Conservation (phyloP, 2,797 vertebrate species). For the Percopsis omiscomaycus region DNA sequence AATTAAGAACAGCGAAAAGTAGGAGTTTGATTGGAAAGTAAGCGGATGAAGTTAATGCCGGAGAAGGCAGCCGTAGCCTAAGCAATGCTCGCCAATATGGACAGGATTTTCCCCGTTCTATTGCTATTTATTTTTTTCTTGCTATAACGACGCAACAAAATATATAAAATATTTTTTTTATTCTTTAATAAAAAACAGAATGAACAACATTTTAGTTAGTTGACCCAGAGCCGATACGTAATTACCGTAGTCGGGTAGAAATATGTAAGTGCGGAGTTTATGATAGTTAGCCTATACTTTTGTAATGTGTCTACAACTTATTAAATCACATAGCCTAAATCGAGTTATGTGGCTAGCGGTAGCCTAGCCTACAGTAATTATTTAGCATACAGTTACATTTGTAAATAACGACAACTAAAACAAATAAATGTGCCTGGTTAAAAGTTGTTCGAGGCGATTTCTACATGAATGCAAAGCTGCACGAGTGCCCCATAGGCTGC, state of each 20-base stretch:
- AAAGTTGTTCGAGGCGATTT: conserved; percentile 25
- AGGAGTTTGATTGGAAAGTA: conserved; percentile 79
- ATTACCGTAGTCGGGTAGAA: too few relatives aligned
- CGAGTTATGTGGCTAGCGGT: conserved; percentile 22
- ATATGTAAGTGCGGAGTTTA: conserved; percentile 3
- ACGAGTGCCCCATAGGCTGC: conserved; percentile 25
- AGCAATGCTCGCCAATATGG: conserved; percentile 36
- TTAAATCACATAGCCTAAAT: conserved; percentile 35
- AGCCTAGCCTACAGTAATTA: background rate
- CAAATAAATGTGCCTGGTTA: conserved; percentile 2
- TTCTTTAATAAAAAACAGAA: too few relatives aligned
- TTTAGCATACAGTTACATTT: background rate
- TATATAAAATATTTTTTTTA: conserved; percentile 18
- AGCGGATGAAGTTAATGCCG: conserved; percentile 70
- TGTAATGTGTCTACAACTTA: conserved; percentile 42
- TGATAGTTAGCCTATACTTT: conserved; percentile 8
- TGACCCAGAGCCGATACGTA: conserved; percentile 21
- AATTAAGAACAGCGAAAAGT: conserved; percentile 81
- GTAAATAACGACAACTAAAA: conserved; percentile 17
- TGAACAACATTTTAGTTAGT: conserved; percentile 4
- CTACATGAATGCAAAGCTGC: conserved; percentile 23
- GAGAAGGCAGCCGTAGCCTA: conserved; percentile 43
- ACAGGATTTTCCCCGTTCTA: conserved; percentile 40
- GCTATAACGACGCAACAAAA: too few relatives aligned
- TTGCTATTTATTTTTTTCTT: conserved; percentile 31